Evolutionary conservation across 2,113 vertebrate genomes (phyloP).

Genomic region (Agapornis roseicollis): DNA sequence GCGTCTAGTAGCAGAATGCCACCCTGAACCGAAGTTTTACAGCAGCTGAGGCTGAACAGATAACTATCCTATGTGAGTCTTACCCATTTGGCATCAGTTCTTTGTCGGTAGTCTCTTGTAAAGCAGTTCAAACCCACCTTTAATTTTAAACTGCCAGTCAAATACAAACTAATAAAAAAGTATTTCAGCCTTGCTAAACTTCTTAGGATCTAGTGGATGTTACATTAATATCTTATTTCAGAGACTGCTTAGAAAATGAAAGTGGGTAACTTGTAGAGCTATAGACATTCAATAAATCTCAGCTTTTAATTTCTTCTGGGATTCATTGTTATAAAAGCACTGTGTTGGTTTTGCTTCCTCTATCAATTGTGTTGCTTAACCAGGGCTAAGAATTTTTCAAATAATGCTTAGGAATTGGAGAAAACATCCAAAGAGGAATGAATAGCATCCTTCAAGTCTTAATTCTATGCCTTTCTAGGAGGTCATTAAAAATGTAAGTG

Average conservation of each 20-base stretch:
- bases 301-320: slow-evolving; percentile 23
- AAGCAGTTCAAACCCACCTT: not conserved
- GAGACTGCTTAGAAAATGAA: slow-evolving; percentile 3
- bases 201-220: not conserved
- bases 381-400: slow-evolving; percentile 23
- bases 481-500: not conserved
- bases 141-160: not conserved
- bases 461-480: not conserved
- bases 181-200: not conserved
- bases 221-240: slow-evolving; percentile 19
- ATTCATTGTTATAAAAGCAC: not conserved
- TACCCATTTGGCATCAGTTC: not conserved
- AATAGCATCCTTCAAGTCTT: slow-evolving; percentile 7
- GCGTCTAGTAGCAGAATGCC: not conserved
- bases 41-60: not conserved
- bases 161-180: not conserved
- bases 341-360: slow-evolving; percentile 1
- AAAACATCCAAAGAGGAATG: not conserved
- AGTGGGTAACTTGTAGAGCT: not conserved
- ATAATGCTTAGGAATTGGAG: not conserved
- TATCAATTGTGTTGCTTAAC: slow-evolving; percentile 40
- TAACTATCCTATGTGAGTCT: not conserved
- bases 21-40: not conserved
- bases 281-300: slow-evolving; percentile 4
- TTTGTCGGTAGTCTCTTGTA: not conserved